phyloP scores from a whole-genome alignment of 2,113 vertebrate species.

The Danio rerio region DNA sequence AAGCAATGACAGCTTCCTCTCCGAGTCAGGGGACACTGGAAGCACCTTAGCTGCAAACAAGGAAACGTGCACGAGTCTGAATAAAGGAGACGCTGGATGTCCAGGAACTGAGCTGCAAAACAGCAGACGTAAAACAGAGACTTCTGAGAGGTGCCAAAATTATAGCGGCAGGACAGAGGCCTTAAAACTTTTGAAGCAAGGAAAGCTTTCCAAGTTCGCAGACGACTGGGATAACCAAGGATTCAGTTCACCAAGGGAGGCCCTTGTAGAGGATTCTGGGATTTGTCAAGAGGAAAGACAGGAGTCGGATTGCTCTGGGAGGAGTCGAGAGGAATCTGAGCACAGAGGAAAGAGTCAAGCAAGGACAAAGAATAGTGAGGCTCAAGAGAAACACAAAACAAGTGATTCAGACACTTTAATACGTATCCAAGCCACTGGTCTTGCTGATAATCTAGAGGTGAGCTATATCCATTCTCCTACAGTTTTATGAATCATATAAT shows the following conservation, averaged over 20 bases:
- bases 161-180: neutral
- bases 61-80: neutral
- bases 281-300: neutral
- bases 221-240: conserved; percentile 16
- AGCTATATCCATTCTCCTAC: conserved; percentile 46
- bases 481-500: neutral
- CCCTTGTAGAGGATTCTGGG: conserved; percentile 1
- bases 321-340: conserved; percentile 23
- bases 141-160: conserved; percentile 28
- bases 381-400: neutral
- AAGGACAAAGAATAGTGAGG: neutral
- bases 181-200: conserved; percentile 21
- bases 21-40: conserved; percentile 52
- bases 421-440: conserved; percentile 6
- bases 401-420: conserved; percentile 10
- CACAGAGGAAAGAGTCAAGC: conserved; percentile 10
- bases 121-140: conserved; percentile 35
- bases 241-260: neutral
- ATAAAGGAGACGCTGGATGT: conserved; percentile 1
- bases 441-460: conserved; percentile 63
- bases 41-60: conserved; percentile 40
- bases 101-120: conserved; percentile 31
- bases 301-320: conserved; percentile 1
- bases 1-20: conserved; percentile 46
- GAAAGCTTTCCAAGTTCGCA: conserved; percentile 8